Base-by-base conservation (phyloP, 1,140 invertebrate genomes). In the Phortica variegata region DNA sequence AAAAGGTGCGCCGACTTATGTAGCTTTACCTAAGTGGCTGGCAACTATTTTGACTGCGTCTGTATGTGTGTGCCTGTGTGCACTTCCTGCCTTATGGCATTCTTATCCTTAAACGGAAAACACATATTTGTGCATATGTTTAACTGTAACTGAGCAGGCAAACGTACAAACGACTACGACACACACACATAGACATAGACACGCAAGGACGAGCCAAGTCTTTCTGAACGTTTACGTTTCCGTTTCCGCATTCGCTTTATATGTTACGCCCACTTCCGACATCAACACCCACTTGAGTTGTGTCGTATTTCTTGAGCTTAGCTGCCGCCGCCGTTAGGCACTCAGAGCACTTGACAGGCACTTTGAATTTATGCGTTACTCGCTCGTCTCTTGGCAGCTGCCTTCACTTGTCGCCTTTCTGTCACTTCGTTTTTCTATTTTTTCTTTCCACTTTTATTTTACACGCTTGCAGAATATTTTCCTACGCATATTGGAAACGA, bases 401-500 rank as follows among this genome's bases (percentile, higher is more conserved):
- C n/a, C n/a, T n/a, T n/a, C n/a, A n/a, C 54, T 47, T 54, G 54
- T 47, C 52, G 39, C 53, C 44, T 59, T 63, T 47, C 51, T 31
- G 38, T 18, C 20, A 32, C 49, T 44, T 49, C 41, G 45, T 32
- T 47, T 38, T 32, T 32, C 15, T 37, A 38, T 8, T 38, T 50
- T 52, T 43, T 31, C 26, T 15, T 51, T 44, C 44, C 23, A 34
- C 31, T 19, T 13, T 23, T n/a, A n/a, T n/a, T n/a, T n/a, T n/a
- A n/a, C n/a, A n/a, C n/a, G n/a, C n/a, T n/a, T 38, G 21, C 40
- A 65, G 68, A 48, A 36, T 51, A 54, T 73, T 45, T 61, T 73
- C 41, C 48, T 61, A 45, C 65, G 65, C 20, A 61, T 73, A 41
- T 60, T 63, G 40, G 60, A 63, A 52, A 70, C 61, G 21, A 73